Base-by-base conservation (phyloP, 2,113 vertebrate species). In the Trochalopteron elliotii region DNA sequence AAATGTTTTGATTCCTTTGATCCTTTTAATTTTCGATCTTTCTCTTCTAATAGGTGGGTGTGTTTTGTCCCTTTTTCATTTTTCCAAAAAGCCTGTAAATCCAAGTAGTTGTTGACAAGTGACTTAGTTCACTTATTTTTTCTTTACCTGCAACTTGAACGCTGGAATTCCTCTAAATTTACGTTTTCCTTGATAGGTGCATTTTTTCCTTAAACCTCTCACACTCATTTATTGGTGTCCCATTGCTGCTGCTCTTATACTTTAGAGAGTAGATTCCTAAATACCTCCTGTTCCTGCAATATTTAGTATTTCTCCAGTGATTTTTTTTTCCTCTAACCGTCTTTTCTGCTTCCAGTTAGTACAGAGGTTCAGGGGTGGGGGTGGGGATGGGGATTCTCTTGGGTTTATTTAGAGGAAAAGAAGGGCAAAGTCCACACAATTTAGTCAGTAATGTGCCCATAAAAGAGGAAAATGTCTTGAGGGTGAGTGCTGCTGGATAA, bases 41-140 rank as follows among this genome's bases (percentile, higher is more conserved):
- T 97, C 95, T 98, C 78, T 95, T 96, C 97, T 87, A 97, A 95
- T 97, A 98, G 98, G 97, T 99, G 97, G 98, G 97, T 97, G 67
- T 9, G 7, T 76, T 92, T 64, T 75, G 55, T 83, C 71, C 15
- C 20, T 83, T 93, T 89, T 37, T 35, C 7, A 52, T 94, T 91
- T 71, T 15, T 5, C 5, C 61, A 42, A 50, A 77, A 92, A 92
- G 25, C 39, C 59, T 92, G 8, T 83, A 57, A 74, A 84, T 61
- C 42, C 40, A 83, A 30, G 47, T 49, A 83, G 39, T 60, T 89
- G 39, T 30, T 75, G 16, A 35, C 7, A 35, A 78, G 23, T 12
- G 6, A 53, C 45, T 80, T 80, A 45, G 27, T 63, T 91, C 19
- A 25, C 5, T 1, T 49, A 12, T 81, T 60, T 70, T 83, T 67